Base-by-base conservation (phyloP, 2,113 vertebrate species). In the Oncorhynchus tshawytscha region DNA sequence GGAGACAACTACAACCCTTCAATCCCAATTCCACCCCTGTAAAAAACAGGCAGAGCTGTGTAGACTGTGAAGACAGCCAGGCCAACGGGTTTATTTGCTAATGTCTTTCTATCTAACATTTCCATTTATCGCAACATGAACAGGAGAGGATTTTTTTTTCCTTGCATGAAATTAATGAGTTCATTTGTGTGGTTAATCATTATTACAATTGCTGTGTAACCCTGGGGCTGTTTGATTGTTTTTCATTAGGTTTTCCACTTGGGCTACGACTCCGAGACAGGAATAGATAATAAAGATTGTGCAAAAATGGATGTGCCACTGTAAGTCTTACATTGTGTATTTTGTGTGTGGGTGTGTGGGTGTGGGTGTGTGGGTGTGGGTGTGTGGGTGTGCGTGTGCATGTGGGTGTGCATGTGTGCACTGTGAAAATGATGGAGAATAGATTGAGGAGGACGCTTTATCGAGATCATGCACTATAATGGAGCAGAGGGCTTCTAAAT, bases 1-100 rank as follows among this genome's bases (percentile, higher is more conserved):
- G 81, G 69, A 71, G 72, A 69, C 75, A 72, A 65, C 54, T 76
- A 22, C 71, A 76, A 64, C 48, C 71, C 67, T 59, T 79, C 54
- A 59, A 67, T 66, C 72, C 34, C 9, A 11, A 45, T 45, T 45
- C 39, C 39, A 39, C 39, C 39, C 39, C 9, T 45, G 9, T 45
- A 45, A 45, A 11, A 11, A 15, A 57, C 20, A 18, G 54, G 54
- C 54, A 57, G 54, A 57, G 18, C 20, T 18, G 4, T 57, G 54
- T 20, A 57, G 39, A 57, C 3, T 57, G 20, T 22, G 11, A 1
- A 29, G 48, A 24, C 49, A 49, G 22, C 15, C 31, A 39, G 49
- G 34, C 67, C 6, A 29, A 70, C 39, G n/a, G 15, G 48, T 22
- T 70, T 29, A 70, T 16, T 70, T 7, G 18, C 27, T 60, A 25